A percentile compares a stretch with the other conserved stretches of the same genome.
phyloP scores from a whole-genome alignment of 2,113 vertebrate genomes.

The Carassius auratus region DNA sequence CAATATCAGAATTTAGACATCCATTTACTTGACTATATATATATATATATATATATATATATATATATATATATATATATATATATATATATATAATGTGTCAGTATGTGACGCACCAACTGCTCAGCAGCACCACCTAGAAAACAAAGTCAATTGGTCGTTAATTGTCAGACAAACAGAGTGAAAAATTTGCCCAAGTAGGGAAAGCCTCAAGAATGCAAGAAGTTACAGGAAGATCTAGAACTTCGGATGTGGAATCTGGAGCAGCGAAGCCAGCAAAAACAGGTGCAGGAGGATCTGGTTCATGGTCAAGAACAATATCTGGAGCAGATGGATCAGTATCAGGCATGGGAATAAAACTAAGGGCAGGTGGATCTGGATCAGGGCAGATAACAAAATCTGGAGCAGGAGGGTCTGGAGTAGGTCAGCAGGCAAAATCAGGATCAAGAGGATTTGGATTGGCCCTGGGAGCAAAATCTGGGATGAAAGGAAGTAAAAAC shows the following conservation, averaged over 20 bases:
- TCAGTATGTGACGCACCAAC: background rate
- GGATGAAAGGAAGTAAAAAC: too few relatives aligned
- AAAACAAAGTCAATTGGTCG: background rate
- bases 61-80: too few relatives aligned
- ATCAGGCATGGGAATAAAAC: background rate
- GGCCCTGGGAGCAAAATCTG: background rate
- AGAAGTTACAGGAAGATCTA: background rate
- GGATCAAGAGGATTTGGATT: background rate
- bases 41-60: too few relatives aligned
- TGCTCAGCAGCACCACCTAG: conserved; percentile 1
- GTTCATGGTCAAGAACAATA: background rate
- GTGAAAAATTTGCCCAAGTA: background rate
- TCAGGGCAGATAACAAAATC: background rate
- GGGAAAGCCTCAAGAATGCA: background rate
- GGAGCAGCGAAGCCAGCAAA: background rate
- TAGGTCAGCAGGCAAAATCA: background rate
- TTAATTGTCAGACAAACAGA: background rate
- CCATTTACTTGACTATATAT: too few relatives aligned
- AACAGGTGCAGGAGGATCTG: too few relatives aligned
- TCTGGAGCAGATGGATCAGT: background rate
- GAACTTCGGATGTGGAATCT: background rate
- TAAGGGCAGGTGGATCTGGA: background rate
- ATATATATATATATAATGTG: too few relatives aligned
- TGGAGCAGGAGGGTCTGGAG: too few relatives aligned
- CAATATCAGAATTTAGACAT: too few relatives aligned